A percentile compares a stretch with the other conserved stretches of the same genome.
These are phyloP conservation scores for Aptenodytes forsteri DNA, from an alignment of 2,113 vertebrate species.

Conservation along the genomic window DNA sequence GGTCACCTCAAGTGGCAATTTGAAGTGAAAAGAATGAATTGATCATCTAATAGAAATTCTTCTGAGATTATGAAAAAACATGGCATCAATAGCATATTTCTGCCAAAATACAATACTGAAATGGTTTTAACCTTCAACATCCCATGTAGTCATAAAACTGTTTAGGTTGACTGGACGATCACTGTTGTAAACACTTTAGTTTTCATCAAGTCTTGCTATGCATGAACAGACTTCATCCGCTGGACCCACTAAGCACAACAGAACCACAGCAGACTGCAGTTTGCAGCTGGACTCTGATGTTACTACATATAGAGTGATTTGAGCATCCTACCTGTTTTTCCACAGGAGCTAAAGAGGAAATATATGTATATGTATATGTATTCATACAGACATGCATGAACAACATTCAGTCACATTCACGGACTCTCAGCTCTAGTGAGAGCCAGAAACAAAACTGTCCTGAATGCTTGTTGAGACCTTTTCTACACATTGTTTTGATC, in stretches of 20 bases:
- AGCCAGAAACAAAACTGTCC: background rate
- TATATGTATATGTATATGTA: background rate
- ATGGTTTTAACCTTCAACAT: slow-evolving; percentile 28
- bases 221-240: background rate
- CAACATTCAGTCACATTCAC: background rate
- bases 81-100: background rate
- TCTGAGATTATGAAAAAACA: background rate
- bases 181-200: slow-evolving; percentile 7
- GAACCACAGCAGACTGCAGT: background rate
- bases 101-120: background rate
- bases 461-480: background rate
- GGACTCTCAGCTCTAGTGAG: background rate
- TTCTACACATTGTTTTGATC: background rate
- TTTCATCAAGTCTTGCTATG: slow-evolving; percentile 15
- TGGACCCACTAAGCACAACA: background rate
- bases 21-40: slow-evolving; percentile 19
- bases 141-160: background rate
- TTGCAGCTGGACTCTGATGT: background rate
- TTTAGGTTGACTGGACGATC: background rate
- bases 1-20: background rate
- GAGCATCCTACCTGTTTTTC: background rate
- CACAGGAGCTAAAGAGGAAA: background rate
- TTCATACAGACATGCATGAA: background rate
- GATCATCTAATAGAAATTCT: background rate
- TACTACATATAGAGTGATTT: background rate